These are phyloP conservation scores for Coleophora deauratella DNA, from an alignment of 2,888 invertebrate species.

Conservation along the genomic window DNA sequence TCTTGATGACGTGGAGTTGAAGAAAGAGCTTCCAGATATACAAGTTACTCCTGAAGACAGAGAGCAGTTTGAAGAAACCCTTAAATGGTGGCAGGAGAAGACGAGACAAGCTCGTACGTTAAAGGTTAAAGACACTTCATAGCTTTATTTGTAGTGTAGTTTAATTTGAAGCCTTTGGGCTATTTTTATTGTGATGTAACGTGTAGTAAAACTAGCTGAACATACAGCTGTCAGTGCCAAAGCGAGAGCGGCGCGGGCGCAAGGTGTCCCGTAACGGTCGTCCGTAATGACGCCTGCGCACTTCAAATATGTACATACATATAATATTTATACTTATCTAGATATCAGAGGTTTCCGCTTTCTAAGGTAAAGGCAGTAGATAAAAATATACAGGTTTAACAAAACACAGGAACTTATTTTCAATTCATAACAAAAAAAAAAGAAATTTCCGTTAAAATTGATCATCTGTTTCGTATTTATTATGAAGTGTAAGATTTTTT, in stretches of 20 bases:
- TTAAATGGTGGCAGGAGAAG: constrained; percentile 71
- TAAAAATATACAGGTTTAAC: no score
- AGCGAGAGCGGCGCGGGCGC: constrained; percentile 52
- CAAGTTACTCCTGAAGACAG: constrained; percentile 65
- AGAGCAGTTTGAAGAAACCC: constrained; percentile 64
- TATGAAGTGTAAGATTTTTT: no score
- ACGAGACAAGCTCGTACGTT: constrained; percentile 47
- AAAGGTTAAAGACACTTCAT: constrained; percentile 26
- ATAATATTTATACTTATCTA: constrained; percentile 10
- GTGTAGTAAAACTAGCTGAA: constrained; percentile 22
- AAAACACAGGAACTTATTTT: no score
- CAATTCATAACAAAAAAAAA: no score
- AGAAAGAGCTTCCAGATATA: constrained; percentile 62
- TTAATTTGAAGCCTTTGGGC: constrained; percentile 15
- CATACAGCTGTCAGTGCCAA: constrained; percentile 70
- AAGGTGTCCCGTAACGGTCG: constrained; percentile 67
- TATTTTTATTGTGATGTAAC: no score
- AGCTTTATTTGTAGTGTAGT: constrained; percentile 15
- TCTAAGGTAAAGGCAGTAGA: no score
- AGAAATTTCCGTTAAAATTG: no score
- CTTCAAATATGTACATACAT: constrained; percentile 18
- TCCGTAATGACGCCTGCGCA: constrained; percentile 29
- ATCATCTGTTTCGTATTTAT: no score
- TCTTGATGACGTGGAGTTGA: constrained; percentile 56
- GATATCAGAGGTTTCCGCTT: no score